These are phyloP conservation scores for Australoheros scitulus DNA, from an alignment of 2,113 vertebrate species.

Conservation along the genomic window DNA sequence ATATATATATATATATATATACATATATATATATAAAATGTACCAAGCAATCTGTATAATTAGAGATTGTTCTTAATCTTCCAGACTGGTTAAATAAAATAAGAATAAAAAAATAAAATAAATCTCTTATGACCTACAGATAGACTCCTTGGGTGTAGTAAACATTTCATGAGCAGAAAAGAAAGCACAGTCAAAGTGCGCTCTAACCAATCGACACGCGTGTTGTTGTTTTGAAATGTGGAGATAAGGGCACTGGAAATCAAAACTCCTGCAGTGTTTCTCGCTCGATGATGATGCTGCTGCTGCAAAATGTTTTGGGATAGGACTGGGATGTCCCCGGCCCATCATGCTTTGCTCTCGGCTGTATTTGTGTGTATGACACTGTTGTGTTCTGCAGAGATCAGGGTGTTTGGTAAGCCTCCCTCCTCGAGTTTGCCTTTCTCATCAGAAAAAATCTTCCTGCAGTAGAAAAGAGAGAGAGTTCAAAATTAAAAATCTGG, in stretches of 20 bases:
- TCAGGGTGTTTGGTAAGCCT: conserved; percentile 83
- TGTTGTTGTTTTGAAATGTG: conserved; percentile 76
- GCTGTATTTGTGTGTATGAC: conserved; percentile 88
- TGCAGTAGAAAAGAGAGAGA: conserved; percentile 65
- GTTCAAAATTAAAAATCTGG: conserved; percentile 24
- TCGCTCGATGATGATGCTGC: conserved; percentile 26
- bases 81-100: conserved; percentile 68
- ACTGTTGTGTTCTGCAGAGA: conserved; percentile 88
- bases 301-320: conserved; percentile 58
- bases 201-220: conserved; percentile 78
- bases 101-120: conserved; percentile 73
- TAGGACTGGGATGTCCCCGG: conserved; percentile 5
- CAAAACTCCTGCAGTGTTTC: conserved; percentile 78
- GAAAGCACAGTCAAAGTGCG: conserved; percentile 80
- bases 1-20: conserved; percentile 21
- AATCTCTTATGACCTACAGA: conserved; percentile 66
- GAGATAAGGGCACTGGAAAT: conserved; percentile 90
- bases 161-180: conserved; percentile 54
- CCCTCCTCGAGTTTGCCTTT: conserved; percentile 83
- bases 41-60: conserved; percentile 22
- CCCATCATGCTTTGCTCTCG: conserved; percentile 93
- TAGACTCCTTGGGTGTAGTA: conserved; percentile 54
- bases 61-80: conserved; percentile 36
- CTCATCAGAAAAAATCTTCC: conserved; percentile 87
- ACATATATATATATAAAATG: not conserved